Percentiles rank a stretch among this genome's conserved stretches.
phyloP scores from a whole-genome alignment of 1,140 invertebrate genomes.

The Ctenoplectra terminalis region DNA sequence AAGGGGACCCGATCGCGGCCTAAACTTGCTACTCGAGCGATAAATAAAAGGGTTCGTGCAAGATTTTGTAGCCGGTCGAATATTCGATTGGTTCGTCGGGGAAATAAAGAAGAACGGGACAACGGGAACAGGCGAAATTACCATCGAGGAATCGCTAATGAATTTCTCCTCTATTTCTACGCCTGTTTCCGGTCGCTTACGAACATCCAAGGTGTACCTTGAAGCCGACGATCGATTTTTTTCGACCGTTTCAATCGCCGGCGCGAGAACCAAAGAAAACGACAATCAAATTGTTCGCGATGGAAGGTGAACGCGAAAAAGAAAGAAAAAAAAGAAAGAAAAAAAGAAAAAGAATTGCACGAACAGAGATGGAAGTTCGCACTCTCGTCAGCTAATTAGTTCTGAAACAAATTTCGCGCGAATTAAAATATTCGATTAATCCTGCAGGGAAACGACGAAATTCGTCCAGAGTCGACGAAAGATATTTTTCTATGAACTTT shows the following conservation, averaged over 20 bases:
- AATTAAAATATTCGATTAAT: conserved; percentile 52
- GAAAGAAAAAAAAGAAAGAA: no score
- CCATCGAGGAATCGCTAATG: conserved; percentile 32
- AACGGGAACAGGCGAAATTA: conserved; percentile 9
- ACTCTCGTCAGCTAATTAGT: conserved; percentile 1
- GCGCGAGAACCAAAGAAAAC: conserved; percentile 3
- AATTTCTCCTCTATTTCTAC: conserved; percentile 29
- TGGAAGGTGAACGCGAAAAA: background rate
- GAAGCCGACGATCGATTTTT: conserved; percentile 38
- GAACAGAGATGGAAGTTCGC: background rate
- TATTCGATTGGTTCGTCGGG: background rate
- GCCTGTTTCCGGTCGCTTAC: conserved; percentile 3
- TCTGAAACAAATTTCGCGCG: conserved; percentile 33
- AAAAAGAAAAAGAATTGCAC: no score
- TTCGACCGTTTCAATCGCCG: background rate
- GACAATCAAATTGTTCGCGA: background rate
- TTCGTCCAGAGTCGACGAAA: background rate
- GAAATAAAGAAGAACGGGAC: background rate
- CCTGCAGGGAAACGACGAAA: background rate
- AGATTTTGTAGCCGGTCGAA: conserved; percentile 22
- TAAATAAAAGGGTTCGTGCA: background rate
- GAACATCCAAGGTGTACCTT: conserved; percentile 6
- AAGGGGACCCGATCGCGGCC: background rate
- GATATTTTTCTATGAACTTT: conserved; percentile 4
- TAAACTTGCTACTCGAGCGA: conserved; percentile 16